Percentiles rank a stretch among this genome's conserved stretches.
These are phyloP conservation scores for Onychostruthus taczanowskii DNA, from an alignment of 2,113 vertebrate genomes.

Conservation along the genomic window DNA sequence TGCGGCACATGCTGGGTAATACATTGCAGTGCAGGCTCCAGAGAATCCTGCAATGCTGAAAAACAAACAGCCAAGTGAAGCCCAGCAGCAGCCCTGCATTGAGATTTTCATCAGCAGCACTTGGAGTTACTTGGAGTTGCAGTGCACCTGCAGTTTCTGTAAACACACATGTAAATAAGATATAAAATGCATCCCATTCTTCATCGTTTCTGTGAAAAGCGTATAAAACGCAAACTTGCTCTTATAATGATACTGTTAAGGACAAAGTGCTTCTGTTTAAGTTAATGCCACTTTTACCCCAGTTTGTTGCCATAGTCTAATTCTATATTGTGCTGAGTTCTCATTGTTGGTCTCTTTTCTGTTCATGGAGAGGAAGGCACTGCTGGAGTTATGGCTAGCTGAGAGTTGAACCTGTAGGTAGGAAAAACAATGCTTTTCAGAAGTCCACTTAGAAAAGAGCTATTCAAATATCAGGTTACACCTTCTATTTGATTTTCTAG, in stretches of 20 bases:
- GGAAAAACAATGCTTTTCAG: background rate
- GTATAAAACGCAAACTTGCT: background rate
- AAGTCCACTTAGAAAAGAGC: background rate
- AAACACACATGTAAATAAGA: background rate
- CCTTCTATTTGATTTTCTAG: background rate
- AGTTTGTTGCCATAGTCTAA: background rate
- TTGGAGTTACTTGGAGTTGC: background rate
- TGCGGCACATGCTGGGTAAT: constrained; percentile 17
- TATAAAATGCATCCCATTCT: background rate
- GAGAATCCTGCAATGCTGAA: constrained; percentile 29
- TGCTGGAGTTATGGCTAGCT: background rate
- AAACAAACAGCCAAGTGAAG: background rate
- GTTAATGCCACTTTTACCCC: background rate
- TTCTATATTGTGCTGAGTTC: background rate
- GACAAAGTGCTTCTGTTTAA: background rate
- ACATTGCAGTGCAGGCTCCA: background rate
- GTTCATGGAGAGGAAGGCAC: background rate
- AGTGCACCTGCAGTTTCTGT: background rate
- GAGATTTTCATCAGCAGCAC: background rate
- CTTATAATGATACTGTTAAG: background rate
- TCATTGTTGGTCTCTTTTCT: background rate
- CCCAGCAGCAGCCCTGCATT: background rate
- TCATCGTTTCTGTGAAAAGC: background rate
- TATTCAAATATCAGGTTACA: background rate
- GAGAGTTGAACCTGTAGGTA: background rate